Evolutionary conservation across 1,140 invertebrate genomes (phyloP), one percentile per base, ranked within the genome.

Genomic region (Lepidurus arcticus): DNA sequence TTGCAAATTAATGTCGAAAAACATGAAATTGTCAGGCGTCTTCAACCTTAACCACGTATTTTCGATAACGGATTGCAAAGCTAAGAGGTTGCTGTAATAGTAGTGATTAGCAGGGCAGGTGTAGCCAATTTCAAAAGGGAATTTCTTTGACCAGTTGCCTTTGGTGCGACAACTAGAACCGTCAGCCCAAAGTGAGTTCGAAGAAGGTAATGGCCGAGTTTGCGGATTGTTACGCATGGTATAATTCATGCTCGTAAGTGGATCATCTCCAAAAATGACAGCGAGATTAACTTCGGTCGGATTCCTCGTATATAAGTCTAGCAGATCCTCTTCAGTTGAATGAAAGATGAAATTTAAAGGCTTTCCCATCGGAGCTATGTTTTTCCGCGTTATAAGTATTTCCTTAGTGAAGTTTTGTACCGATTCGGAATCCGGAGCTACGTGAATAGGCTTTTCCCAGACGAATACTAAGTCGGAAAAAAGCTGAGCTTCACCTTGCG

Each of bases 51-150:
- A 90, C 84, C 91, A 91, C 6, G 90, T 90, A 81, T 87, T 89
- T 83, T 93, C 91, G 53, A 92, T 88, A 11, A 92, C 83, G 73
- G 89, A 87, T 83, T 93, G 91, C 77, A 93, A 82, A 2, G 90
- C 90, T 76, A 92, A 83, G 82, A 92, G 92, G n/a, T 91, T 90
- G 1, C 90, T 91, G 81, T 89, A 89, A 83, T 90, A 90, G 83
- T 93, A 93, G 84, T 91, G 89, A 81, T 92, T 90, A 1, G 90
- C 90, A 1, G 91, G 91, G 83, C 92, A 93, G 1, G 88, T 89
- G 79, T 90, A 89, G 0, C 90, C 89, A 0, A 88, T 86, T 79
- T 91, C 89, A 79, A 65, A 65, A 9, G 53, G 53, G 7, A n/a
- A 10, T 65, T 1, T 3, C 34, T 92, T 89, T 3, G 90, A 88